phyloP scores from a whole-genome alignment of 2,888 invertebrate species.

The Miltochrista miniata region DNA sequence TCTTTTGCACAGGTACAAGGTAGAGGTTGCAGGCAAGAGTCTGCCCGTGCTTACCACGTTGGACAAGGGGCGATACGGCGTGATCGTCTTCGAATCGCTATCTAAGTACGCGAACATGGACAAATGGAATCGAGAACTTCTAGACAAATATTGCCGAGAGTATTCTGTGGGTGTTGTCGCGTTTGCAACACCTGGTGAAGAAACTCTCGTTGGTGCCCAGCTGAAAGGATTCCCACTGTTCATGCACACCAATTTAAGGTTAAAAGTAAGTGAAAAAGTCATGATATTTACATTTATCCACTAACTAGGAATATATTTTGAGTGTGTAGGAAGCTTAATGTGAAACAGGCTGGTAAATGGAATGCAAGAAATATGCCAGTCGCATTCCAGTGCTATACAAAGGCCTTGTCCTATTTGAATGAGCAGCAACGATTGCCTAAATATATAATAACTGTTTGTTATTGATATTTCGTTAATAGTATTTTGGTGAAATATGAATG shows the following conservation, averaged over 20 bases:
- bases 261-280: constrained; percentile 86
- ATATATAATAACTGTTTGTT: no score
- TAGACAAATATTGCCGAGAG: constrained; percentile 98
- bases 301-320: no score
- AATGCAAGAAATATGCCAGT: no score
- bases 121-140: constrained; percentile 97
- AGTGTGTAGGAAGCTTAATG: no score
- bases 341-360: no score
- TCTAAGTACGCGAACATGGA: constrained; percentile 98
- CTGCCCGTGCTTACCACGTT: constrained; percentile 96
- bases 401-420: no score
- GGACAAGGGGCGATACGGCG: constrained; percentile 97
- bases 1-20: constrained; percentile 89
- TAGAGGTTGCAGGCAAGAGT: constrained; percentile 96
- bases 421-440: no score
- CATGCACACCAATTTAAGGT: constrained; percentile 93
- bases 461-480: no score
- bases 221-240: constrained; percentile 95
- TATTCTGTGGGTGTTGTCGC: constrained; percentile 97
- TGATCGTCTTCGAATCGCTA: constrained; percentile 98
- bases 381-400: no score
- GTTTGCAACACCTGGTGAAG: constrained; percentile 94
- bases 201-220: constrained; percentile 93
- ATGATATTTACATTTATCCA: no score
- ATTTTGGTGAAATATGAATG: no score